phyloP scores from a whole-genome alignment of 1,140 invertebrate species.

The Eupristina koningsbergeri region DNA sequence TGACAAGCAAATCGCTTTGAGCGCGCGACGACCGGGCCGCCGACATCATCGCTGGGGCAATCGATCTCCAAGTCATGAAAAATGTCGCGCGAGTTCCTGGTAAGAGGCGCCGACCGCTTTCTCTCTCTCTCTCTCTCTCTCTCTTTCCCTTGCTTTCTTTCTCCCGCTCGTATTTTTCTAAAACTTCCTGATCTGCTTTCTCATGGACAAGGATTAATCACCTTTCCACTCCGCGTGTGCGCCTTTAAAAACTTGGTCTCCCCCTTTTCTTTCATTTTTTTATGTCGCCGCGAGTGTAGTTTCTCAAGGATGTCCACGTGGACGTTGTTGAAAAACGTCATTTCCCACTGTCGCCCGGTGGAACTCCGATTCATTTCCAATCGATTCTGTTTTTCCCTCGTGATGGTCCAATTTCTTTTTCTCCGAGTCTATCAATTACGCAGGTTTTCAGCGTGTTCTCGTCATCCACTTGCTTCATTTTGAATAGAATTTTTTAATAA shows the following conservation, averaged over 20 bases:
- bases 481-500: no score
- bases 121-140: neutral
- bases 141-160: neutral
- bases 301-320: neutral
- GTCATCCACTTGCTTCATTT: no score
- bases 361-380: neutral
- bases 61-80: neutral
- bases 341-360: neutral
- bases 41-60: neutral
- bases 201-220: constrained; percentile 3
- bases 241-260: no score
- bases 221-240: neutral
- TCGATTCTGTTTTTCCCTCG: neutral
- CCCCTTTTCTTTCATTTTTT: neutral
- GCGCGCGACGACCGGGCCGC: neutral
- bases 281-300: no score
- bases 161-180: neutral
- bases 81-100: neutral
- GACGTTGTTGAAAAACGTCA: neutral
- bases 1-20: constrained; percentile 39
- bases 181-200: constrained; percentile 2
- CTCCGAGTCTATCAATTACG: neutral
- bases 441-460: neutral
- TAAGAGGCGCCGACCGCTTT: neutral
- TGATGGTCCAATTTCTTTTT: neutral